These are phyloP conservation scores for Anolis carolinensis DNA, from an alignment of 2,113 vertebrate genomes.

Conservation along the genomic window DNA sequence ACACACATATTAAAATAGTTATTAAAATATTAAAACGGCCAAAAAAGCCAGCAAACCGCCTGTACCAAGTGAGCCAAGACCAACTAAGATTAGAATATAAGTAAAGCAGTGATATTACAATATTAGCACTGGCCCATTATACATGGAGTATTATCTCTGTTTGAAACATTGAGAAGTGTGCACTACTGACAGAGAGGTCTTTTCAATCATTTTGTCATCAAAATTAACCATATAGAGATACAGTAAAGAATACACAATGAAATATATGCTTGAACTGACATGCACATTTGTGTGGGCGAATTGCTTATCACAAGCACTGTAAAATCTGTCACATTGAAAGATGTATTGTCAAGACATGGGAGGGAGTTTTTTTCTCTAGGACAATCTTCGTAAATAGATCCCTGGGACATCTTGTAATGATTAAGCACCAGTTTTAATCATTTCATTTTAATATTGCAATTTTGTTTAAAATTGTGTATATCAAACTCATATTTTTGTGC, in stretches of 20 bases:
- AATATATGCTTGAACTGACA: neutral
- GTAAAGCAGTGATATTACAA: neutral
- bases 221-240: neutral
- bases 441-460: no score
- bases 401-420: no score
- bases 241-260: neutral
- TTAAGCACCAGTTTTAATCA: no score
- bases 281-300: no score
- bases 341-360: neutral
- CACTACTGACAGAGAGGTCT: neutral
- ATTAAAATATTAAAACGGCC: no score
- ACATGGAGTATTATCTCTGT: neutral
- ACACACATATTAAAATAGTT: no score
- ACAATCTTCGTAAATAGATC: neutral
- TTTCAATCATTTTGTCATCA: neutral
- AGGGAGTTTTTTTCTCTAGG: neutral
- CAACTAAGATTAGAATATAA: neutral
- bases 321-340: neutral
- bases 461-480: no score
- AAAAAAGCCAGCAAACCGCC: no score
- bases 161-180: neutral
- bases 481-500: no score
- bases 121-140: neutral
- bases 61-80: no score
- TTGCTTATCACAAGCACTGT: neutral